phyloP scores from a whole-genome alignment of 2,113 vertebrate species.

The Formicarius rufipectus region DNA sequence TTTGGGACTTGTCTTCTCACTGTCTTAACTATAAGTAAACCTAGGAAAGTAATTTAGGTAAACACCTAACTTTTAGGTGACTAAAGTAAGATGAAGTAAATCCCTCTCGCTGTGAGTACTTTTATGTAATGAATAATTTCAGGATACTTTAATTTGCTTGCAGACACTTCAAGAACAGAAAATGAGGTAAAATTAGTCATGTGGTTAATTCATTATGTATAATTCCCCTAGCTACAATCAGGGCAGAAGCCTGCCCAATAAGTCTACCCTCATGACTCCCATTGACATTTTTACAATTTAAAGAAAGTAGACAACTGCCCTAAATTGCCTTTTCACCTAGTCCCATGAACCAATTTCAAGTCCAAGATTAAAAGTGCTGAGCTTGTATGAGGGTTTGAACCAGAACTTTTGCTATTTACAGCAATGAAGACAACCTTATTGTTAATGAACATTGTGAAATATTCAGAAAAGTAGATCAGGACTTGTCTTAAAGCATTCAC shows the following conservation, averaged over 20 bases:
- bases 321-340: slow-evolving; percentile 27
- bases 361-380: slow-evolving; percentile 14
- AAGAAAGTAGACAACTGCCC: slow-evolving; percentile 37
- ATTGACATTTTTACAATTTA: slow-evolving; percentile 50
- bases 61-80: background rate
- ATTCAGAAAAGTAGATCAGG: background rate
- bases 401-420: slow-evolving; percentile 47
- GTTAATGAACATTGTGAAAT: slow-evolving; percentile 53
- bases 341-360: slow-evolving; percentile 7
- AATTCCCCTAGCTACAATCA: slow-evolving; percentile 53
- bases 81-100: slow-evolving; percentile 6
- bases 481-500: background rate
- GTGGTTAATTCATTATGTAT: slow-evolving; percentile 68
- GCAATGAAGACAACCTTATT: background rate
- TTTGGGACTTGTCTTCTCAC: background rate
- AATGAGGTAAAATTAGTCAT: slow-evolving; percentile 66
- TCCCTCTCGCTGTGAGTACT: background rate
- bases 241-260: slow-evolving; percentile 33
- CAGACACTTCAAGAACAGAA: slow-evolving; percentile 50
- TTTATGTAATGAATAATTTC: slow-evolving; percentile 47
- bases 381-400: background rate
- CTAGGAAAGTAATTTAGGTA: background rate
- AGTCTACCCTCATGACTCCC: slow-evolving; percentile 49
- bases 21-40: background rate
- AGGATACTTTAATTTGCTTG: slow-evolving; percentile 57